A percentile compares a stretch with the other conserved stretches of the same genome.
Evolutionary conservation across 2,797 vertebrate species (phyloP).

Genomic region (Pantherophis alleghaniensis): DNA sequence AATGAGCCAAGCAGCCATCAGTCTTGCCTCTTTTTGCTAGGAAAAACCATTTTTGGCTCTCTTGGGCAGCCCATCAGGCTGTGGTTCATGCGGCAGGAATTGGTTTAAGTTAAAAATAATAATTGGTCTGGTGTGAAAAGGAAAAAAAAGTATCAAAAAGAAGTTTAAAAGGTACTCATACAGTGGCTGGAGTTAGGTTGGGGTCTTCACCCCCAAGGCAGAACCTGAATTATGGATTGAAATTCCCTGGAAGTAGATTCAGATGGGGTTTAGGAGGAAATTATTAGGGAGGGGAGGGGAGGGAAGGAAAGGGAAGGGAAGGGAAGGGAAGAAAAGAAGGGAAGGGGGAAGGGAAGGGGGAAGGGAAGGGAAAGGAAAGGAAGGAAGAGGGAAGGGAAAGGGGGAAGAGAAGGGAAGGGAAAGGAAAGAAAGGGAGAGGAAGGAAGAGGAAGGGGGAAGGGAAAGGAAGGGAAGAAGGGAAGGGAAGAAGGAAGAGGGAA

Average conservation of each 20-base stretch:
- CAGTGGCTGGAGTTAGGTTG: background rate
- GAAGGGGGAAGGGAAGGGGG: too few relatives aligned
- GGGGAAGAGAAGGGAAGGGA: too few relatives aligned
- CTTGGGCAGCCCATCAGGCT: background rate
- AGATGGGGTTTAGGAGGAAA: background rate
- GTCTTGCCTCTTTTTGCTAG: background rate
- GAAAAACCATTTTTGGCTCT: background rate
- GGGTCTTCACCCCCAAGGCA: background rate
- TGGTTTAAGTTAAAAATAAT: background rate
- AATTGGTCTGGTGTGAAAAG: background rate
- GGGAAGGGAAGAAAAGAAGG: too few relatives aligned
- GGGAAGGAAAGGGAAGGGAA: too few relatives aligned
- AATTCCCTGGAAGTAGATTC: background rate
- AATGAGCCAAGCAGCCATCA: background rate
- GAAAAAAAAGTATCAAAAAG: background rate
- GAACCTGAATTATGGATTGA: background rate
- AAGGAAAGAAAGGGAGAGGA: too few relatives aligned
- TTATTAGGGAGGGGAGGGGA: background rate
- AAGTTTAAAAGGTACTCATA: background rate
- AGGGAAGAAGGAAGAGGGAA: too few relatives aligned
- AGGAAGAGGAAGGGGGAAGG: too few relatives aligned
- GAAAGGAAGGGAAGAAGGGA: too few relatives aligned
- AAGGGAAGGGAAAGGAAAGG: background rate
- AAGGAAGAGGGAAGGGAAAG: background rate
- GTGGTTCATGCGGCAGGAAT: background rate